Conservation (phyloP, 2,888 invertebrate species). For the Hirtodrosophila trivittata region DNA sequence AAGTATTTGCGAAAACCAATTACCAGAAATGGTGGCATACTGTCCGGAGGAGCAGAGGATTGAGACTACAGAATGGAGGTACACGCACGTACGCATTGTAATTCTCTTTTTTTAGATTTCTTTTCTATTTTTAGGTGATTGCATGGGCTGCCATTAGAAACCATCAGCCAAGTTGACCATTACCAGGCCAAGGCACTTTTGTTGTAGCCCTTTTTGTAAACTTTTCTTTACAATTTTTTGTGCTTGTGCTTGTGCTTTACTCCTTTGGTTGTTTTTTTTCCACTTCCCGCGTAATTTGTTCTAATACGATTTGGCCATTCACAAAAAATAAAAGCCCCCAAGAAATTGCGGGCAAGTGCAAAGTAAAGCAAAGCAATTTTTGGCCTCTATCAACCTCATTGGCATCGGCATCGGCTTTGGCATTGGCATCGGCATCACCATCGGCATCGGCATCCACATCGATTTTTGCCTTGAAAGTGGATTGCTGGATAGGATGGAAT, state of each 20-base stretch:
- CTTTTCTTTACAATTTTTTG: slow-evolving; percentile 1
- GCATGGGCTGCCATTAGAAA: slow-evolving; percentile 51
- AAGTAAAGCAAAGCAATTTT: slow-evolving; percentile 64
- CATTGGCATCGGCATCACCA: slow-evolving; percentile 21
- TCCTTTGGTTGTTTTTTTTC: slow-evolving; percentile 14
- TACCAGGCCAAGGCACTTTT: slow-evolving; percentile 15
- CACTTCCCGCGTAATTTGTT: slow-evolving; percentile 65
- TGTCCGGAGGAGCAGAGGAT: background rate
- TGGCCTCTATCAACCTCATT: slow-evolving; percentile 32
- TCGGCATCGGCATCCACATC: slow-evolving; percentile 46
- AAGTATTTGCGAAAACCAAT: slow-evolving; percentile 61
- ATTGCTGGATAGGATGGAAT: slow-evolving; percentile 40
- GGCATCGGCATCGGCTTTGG: slow-evolving; percentile 19
- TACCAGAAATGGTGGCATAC: slow-evolving; percentile 22
- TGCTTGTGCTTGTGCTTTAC: slow-evolving; percentile 2
- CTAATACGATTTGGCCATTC: slow-evolving; percentile 54
- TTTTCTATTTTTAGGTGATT: slow-evolving; percentile 22
- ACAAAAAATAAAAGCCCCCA: slow-evolving; percentile 24
- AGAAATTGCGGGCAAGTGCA: slow-evolving; percentile 47
- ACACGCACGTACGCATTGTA: slow-evolving; percentile 69
- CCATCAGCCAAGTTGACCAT: slow-evolving; percentile 44
- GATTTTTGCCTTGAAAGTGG: slow-evolving; percentile 62
- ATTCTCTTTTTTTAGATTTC: slow-evolving; percentile 29
- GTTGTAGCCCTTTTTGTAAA: slow-evolving; percentile 16
- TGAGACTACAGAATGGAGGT: background rate